These are phyloP conservation scores for Probaryconus sp. DNA, from an alignment of 1,140 invertebrate species.

Conservation along the genomic window DNA sequence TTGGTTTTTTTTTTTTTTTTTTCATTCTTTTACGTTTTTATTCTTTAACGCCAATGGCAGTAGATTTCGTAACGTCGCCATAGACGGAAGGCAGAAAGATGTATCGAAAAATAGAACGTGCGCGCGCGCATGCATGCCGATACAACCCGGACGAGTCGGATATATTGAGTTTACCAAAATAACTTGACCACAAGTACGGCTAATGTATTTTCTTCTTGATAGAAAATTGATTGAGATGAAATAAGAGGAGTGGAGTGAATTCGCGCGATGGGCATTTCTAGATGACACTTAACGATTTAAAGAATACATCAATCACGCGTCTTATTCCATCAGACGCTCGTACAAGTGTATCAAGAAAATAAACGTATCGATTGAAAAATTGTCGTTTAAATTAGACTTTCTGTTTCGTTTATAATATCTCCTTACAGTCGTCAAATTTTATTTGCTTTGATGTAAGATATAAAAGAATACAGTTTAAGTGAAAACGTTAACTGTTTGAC, in stretches of 20 bases:
- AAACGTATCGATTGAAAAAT: too few species aligned
- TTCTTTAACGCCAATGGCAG: conserved; percentile 5
- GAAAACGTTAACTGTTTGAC: too few species aligned
- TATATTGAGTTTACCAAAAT: conserved; percentile 60
- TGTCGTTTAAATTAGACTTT: too few species aligned
- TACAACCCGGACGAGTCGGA: conserved; percentile 56
- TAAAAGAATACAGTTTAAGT: too few species aligned
- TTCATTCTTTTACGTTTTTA: conserved; percentile 31
- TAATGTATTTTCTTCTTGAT: conserved; percentile 21
- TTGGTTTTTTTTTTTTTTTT: conserved; percentile 26
- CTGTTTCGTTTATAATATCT: too few species aligned
- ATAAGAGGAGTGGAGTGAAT: too few species aligned
- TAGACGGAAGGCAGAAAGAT: conserved; percentile 50
- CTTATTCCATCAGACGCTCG: too few species aligned
- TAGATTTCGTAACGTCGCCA: conserved; percentile 41
- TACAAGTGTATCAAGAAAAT: too few species aligned
- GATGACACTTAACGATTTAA: conserved; percentile 17
- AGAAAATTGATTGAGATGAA: conserved; percentile 42
- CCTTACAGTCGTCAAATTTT: too few species aligned
- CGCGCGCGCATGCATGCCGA: conserved; percentile 37
- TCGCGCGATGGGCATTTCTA: too few species aligned
- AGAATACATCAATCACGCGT: too few species aligned
- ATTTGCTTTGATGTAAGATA: too few species aligned
- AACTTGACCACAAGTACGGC: conserved; percentile 47
- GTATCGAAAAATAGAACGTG: conserved; percentile 62